Evolutionary conservation across 2,113 vertebrate species (phyloP), one percentile per base, ranked within the genome.

Genomic region (Cochlearius cochlearius): DNA sequence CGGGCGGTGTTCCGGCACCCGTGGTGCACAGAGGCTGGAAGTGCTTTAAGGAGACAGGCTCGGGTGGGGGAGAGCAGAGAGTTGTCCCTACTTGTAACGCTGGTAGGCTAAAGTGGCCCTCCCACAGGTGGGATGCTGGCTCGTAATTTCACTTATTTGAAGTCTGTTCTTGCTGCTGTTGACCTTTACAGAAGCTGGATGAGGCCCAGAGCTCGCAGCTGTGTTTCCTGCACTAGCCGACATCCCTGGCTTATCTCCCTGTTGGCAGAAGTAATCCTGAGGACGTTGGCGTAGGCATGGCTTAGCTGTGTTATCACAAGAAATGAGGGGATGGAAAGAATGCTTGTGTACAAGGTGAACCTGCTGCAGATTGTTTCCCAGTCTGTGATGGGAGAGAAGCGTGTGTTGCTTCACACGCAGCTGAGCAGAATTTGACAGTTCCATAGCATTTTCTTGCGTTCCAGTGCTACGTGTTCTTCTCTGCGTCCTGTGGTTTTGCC

Each of bases 201-300:
- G 1, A 43, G 41, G 12, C 43, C 73, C 86, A 47, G 38, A 13
- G 69, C 69, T 62, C 68, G 71, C 49, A 82, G 62, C 12, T 82
- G 60, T 84, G 58, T 38, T 56, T 18, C 64, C 74, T 67, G 41
- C 23, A 8, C 50, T 10, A 0, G 23, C 60, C 73, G 49, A 0
- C 17, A 11, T 13, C 45, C 55, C 47, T 77, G 86, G 36, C 34
- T 56, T 55, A 5, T 75, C 39, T 89, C 60, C 10, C 15, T 26
- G 32, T 23, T 59, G 73, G 52, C 64, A 59, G 66, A 22, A 67
- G 26, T 53, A 8, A 7, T 11, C 1, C 39, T 34, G 50, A 29
- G 76, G 52, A 38, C 12, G 1, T 21, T 23, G 19, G 9, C 18
- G 38, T 41, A 18, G 20, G 41, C 0, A 0, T 12, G 30, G 30